Evolutionary conservation across 2,113 vertebrate species (phyloP).

Genomic region (Aptenodytes forsteri): DNA sequence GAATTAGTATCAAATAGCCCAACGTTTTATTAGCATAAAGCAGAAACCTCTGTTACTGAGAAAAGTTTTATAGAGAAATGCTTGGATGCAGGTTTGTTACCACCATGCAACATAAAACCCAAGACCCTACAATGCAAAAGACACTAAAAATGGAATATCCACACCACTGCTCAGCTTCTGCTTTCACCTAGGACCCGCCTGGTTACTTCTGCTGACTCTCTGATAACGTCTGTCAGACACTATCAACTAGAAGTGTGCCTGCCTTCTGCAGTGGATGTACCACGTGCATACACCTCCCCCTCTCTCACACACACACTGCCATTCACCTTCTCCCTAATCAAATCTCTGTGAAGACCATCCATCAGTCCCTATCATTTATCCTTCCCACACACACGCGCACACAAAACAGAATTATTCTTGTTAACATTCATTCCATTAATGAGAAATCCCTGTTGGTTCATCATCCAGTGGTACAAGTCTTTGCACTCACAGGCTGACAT

Average conservation of each 20-base stretch:
- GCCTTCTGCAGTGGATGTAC: background rate
- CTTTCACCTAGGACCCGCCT: background rate
- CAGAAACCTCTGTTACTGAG: background rate
- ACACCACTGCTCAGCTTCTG: background rate
- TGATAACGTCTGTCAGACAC: background rate
- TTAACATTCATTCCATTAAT: constrained; percentile 64
- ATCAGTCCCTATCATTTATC: constrained; percentile 41
- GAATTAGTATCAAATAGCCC: background rate
- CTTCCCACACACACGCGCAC: background rate
- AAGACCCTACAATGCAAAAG: background rate
- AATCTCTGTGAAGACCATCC: constrained; percentile 49
- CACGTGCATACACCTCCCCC: background rate
- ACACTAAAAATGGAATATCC: background rate
- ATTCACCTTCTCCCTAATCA: constrained; percentile 36
- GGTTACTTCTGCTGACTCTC: background rate
- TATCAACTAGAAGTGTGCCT: background rate
- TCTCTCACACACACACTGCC: background rate
- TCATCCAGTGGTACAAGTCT: constrained; percentile 37
- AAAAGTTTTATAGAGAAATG: background rate
- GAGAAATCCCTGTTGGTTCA: constrained; percentile 57
- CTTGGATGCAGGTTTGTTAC: background rate
- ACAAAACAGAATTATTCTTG: constrained; percentile 52
- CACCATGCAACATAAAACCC: background rate
- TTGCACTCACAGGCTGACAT: constrained; percentile 30
- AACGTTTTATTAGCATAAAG: background rate